Evolutionary conservation across 2,113 vertebrate genomes (phyloP).

Genomic region (Echinops telfairi): DNA sequence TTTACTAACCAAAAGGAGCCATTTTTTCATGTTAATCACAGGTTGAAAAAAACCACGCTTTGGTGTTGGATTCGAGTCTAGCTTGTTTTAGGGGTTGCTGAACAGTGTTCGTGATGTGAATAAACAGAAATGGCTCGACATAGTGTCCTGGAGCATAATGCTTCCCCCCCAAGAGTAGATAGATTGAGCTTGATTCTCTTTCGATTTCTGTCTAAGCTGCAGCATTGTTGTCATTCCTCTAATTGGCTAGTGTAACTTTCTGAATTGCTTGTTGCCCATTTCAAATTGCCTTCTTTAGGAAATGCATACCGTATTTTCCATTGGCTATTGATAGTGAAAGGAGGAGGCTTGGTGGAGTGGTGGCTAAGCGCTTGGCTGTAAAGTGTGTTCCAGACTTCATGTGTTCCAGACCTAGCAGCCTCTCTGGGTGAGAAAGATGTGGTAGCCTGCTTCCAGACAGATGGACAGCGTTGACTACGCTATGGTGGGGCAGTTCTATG

Average conservation of each 20-base stretch:
- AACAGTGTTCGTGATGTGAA: conserved; percentile 50
- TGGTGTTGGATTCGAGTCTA: conserved; percentile 57
- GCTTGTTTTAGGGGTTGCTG: conserved; percentile 50
- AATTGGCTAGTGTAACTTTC: conserved; percentile 5
- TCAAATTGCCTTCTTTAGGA: conserved; percentile 12
- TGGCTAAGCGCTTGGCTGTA: not conserved
- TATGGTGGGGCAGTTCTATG: not conserved
- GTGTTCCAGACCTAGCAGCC: not conserved
- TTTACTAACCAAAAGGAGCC: conserved; percentile 58
- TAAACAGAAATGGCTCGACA: conserved; percentile 52
- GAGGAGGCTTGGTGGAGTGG: not conserved
- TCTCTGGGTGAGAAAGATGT: not conserved
- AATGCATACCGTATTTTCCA: not conserved
- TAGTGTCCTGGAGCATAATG: conserved; percentile 56
- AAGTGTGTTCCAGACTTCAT: not conserved
- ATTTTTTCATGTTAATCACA: conserved; percentile 52
- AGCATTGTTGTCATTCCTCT: conserved; percentile 1
- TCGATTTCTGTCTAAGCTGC: conserved; percentile 31
- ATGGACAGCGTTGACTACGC: not conserved
- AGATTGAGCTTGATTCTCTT: conserved; percentile 59
- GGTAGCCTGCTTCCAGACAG: not conserved
- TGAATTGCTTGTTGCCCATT: conserved; percentile 21
- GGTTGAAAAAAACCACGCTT: conserved; percentile 56
- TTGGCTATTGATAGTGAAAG: not conserved
- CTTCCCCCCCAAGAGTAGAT: conserved; percentile 33